Percentiles rank a stretch among this genome's conserved stretches.
These are phyloP conservation scores for Apis mellifera DNA, from an alignment of 1,140 invertebrate genomes.

Conservation along the genomic window DNA sequence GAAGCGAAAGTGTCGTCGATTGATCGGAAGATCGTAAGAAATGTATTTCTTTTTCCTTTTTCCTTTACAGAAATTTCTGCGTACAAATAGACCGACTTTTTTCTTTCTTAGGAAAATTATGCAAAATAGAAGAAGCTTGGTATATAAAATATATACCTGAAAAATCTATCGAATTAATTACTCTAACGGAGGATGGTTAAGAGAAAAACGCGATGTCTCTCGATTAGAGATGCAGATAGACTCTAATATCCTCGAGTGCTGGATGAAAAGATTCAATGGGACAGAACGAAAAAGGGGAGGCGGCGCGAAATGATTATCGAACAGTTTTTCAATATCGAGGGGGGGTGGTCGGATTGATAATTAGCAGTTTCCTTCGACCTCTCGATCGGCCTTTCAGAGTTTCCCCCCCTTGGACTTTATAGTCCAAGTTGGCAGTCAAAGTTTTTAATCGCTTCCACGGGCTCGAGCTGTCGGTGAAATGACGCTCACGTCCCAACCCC, in stretches of 20 bases:
- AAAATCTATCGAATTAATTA: neutral
- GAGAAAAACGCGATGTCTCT: constrained; percentile 7
- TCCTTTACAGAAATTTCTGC: neutral
- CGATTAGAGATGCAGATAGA: constrained; percentile 45
- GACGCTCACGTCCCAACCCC: constrained; percentile 36
- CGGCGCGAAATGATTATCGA: constrained; percentile 56
- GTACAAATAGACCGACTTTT: neutral
- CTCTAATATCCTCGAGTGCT: constrained; percentile 31
- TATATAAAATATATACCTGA: too few species aligned
- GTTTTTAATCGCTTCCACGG: constrained; percentile 69
- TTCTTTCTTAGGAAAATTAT: too few species aligned
- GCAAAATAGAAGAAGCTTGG: too few species aligned
- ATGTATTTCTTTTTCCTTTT: neutral
- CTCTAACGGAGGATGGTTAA: neutral
- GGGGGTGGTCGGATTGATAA: constrained; percentile 67
- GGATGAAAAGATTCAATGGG: constrained; percentile 44
- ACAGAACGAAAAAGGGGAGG: constrained; percentile 26
- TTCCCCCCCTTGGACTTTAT: neutral
- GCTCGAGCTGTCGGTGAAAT: neutral
- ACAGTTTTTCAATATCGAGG: constrained; percentile 74
- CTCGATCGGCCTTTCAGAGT: constrained; percentile 67
- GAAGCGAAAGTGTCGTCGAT: neutral
- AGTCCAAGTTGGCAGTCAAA: constrained; percentile 32
- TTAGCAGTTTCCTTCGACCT: constrained; percentile 75
- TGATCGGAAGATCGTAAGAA: neutral